Conservation (phyloP, 2,888 invertebrate genomes). For the Mesorhabditis sp. region DNA sequence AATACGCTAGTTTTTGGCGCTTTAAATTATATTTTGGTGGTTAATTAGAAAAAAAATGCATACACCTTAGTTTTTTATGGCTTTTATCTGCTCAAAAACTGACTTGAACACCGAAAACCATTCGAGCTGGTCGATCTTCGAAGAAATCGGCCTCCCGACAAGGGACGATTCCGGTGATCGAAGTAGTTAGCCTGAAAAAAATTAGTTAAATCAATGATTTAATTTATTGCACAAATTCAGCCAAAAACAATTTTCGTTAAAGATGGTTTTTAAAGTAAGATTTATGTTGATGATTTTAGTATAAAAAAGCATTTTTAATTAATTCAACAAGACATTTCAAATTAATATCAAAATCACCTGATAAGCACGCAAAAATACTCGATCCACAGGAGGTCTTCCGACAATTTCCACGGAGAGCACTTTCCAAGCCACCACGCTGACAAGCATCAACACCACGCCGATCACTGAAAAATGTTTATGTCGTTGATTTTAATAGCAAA, state of each 20-base stretch:
- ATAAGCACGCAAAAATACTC: not conserved
- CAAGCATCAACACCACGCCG: not conserved
- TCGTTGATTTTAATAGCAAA: too few relatives aligned
- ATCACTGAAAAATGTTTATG: not conserved
- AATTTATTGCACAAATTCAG: too few relatives aligned
- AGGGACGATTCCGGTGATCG: not conserved
- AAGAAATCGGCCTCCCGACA: not conserved
- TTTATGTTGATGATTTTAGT: too few relatives aligned
- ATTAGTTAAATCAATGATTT: too few relatives aligned
- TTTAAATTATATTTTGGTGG: too few relatives aligned
- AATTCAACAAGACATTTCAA: too few relatives aligned
- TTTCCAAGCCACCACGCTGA: not conserved
- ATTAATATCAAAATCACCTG: not conserved
- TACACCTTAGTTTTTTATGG: too few relatives aligned
- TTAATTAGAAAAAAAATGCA: too few relatives aligned
- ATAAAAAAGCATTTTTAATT: too few relatives aligned
- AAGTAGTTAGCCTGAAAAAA: not conserved
- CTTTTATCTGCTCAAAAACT: not conserved
- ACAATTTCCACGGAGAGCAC: not conserved
- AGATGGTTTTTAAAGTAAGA: too few relatives aligned
- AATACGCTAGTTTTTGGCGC: too few relatives aligned
- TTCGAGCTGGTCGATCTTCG: not conserved
- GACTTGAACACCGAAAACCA: conserved; percentile 1
- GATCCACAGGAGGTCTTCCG: not conserved
- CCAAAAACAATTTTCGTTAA: too few relatives aligned